Evolutionary conservation across 2,797 vertebrate genomes (phyloP).

Genomic region (Perodicticus potto): DNA sequence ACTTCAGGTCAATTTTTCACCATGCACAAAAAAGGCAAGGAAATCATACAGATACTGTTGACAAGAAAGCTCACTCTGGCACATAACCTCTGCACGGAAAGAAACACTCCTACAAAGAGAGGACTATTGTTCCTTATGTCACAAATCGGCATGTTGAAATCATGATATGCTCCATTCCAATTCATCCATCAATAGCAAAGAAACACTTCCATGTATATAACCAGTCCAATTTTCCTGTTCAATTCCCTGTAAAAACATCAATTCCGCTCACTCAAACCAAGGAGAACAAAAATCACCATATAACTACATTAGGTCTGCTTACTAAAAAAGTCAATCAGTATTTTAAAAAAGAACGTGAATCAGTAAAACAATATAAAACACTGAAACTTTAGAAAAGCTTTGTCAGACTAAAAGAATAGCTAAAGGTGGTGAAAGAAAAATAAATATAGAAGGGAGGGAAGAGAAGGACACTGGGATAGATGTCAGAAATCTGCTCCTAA

Average conservation of each 20-base stretch:
- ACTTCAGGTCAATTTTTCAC: conserved; percentile 63
- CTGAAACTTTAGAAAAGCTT: neutral
- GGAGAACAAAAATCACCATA: conserved; percentile 53
- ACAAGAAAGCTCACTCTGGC: neutral
- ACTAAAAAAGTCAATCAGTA: conserved; percentile 14
- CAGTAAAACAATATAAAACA: conserved; percentile 32
- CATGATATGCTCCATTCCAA: conserved; percentile 63
- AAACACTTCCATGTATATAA: conserved; percentile 43
- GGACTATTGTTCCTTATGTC: conserved; percentile 19
- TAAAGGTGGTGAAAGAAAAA: neutral
- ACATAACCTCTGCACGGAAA: neutral
- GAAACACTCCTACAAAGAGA: neutral
- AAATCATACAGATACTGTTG: neutral
- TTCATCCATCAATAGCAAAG: conserved; percentile 57
- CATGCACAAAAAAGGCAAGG: neutral
- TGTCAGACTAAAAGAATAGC: neutral
- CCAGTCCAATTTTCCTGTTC: conserved; percentile 56
- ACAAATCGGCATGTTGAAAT: neutral
- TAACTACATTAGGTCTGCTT: neutral
- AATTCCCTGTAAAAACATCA: conserved; percentile 43
- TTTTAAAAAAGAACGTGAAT: neutral
- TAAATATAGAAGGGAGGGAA: neutral
- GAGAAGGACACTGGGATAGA: neutral
- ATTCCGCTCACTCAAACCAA: conserved; percentile 10
- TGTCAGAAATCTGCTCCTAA: neutral